Evolutionary conservation across 2,113 vertebrate species (phyloP), one percentile per base, ranked within the genome.

Genomic region (Trogon surrucura): DNA sequence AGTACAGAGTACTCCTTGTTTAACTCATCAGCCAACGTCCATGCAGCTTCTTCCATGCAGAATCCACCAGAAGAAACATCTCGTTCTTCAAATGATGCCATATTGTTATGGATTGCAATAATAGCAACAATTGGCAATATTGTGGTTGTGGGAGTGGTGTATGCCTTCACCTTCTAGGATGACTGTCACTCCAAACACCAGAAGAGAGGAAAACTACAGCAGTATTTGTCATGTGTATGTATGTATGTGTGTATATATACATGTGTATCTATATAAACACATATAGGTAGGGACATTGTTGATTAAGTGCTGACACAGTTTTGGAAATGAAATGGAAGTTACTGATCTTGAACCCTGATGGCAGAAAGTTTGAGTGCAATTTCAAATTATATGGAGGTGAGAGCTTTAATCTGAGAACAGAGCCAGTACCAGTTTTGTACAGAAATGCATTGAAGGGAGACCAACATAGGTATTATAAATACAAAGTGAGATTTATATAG

Each of bases 31-130:
- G 98, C 98, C 97, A 99, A 99, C 1, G 98, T 99, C 93, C 99
- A 99, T 48, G 98, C 98, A 18, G 98, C 98, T 4, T 97, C 98
- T 11, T 98, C 98, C 1, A 98, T 97, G 45, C 99, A 98, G 32
- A 98, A 97, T 87, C 98, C 98, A 85, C 98, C 92, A 22, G 99
- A 99, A 38, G 99, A 99, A 83, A 97, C 98, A 5, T 97, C 99
- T 29, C 98, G 98, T 53, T 98, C 99, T 97, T 99, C 99, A 96
- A 99, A 98, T 3, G 99, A 99, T 18, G 99, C 99, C 57, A 99
- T 99, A 93, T 98, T 99, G 98, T 97, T 99, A 67, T 99, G 99
- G 99, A 99, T 99, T 84, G 99, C 99, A 92, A 99, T 99, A 88
- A 98, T 99, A 34, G 99, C 99, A 45, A 99, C 99, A 6, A 99